A percentile compares a stretch with the other conserved stretches of the same genome.
Conservation (phyloP, 2,797 vertebrate genomes). For the Calcarius lapponicus region DNA sequence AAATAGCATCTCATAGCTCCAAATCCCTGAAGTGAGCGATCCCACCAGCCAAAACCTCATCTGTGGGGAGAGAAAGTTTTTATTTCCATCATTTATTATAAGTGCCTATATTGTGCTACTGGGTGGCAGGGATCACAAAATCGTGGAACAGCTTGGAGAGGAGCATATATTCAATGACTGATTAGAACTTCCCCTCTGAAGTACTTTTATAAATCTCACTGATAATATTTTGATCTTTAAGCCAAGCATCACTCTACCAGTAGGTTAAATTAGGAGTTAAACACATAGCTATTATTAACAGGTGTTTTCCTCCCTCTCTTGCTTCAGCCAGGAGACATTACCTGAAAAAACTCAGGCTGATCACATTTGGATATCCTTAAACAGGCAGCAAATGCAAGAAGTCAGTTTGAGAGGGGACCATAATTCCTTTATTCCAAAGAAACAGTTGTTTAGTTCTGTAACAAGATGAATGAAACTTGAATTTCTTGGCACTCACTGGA, state of each 20-base stretch:
- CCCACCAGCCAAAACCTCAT: background rate
- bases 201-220: background rate
- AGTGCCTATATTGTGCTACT: background rate
- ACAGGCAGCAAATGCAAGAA: background rate
- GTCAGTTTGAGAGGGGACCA: background rate
- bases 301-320: background rate
- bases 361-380: background rate
- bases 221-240: background rate
- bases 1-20: background rate
- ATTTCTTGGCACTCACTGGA: background rate
- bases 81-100: too few relatives aligned
- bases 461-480: background rate
- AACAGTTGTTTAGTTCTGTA: background rate
- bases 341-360: background rate
- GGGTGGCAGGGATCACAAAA: background rate
- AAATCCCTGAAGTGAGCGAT: background rate
- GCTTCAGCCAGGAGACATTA: background rate
- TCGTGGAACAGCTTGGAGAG: background rate
- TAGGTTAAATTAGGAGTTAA: background rate
- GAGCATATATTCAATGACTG: background rate
- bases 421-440: background rate
- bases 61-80: background rate
- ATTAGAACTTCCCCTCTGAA: background rate
- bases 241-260: background rate
- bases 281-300: background rate